Evolutionary conservation across 2,797 vertebrate species (phyloP), one percentile per base, ranked within the genome.

Genomic region (Thalassophryne amazonica): DNA sequence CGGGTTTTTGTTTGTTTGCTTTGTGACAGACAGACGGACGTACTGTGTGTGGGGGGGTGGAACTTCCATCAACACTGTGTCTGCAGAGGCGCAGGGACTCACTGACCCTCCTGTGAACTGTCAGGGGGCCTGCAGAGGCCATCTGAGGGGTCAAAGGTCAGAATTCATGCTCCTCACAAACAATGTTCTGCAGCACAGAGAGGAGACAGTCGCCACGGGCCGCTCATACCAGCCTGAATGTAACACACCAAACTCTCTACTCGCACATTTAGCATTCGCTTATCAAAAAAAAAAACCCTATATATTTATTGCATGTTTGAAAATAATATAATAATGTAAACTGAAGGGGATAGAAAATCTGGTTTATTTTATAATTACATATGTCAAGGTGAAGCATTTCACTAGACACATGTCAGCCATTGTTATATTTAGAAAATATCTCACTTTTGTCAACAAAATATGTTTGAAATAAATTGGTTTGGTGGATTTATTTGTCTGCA

Each of bases 41-140:
- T 59, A 64, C 50, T 75, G 70, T 71, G 37, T 36, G 38, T 73
- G 63, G 65, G 59, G 60, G 56, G 70, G 58, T 79, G 78, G 69
- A 51, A 54, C 56, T 27, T 76, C 86, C 76, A 88, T 88, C 87
- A 75, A 81, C 72, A 88, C 80, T 67, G 72, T 68, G 86, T 88
- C 81, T 83, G 65, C 79, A 76, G 61, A 80, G 80, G 76, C 76
- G 21, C 76, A 89, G 85, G 88, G 90, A 89, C 89, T 90, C 85
- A 36, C n/a, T 94, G 96, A 97, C 97, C 95, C 92, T 89, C 87
- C 76, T 58, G 30, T 95, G 95, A 98, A 97, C 96, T 88, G 94
- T 91, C 69, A 52, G 73, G 78, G 89, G 90, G 91, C 92, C 90
- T 74, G 63, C 82, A 93, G 89, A 90, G 92, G 94, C 91, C 94